Conservation (phyloP, 1,140 invertebrate genomes). For the Drosophila jambulina region DNA sequence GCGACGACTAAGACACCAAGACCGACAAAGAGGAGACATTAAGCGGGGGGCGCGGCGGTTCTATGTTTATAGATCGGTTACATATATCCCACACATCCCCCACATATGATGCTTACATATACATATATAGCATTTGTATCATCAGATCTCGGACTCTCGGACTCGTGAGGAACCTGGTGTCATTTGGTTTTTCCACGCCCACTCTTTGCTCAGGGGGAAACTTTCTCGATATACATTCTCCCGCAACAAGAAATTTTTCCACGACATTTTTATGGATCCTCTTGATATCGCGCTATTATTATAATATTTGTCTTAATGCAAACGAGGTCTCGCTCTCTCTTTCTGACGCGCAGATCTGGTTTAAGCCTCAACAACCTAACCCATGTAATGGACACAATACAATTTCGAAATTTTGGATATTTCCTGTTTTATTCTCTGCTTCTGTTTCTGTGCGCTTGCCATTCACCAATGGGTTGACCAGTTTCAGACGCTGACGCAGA, state of each 20-base stretch:
- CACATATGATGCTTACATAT: conserved; percentile 20
- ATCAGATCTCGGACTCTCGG: conserved; percentile 7
- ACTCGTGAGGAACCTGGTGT: conserved; percentile 1
- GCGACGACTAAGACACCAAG: conserved; percentile 38
- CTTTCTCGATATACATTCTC: conserved; percentile 27
- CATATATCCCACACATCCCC: conserved; percentile 26
- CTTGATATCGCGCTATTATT: conserved; percentile 11
- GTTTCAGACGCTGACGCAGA: conserved; percentile 52
- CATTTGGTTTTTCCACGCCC: conserved; percentile 33
- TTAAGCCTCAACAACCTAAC: conserved; percentile 6
- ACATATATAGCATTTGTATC: conserved; percentile 16
- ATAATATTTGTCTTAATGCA: conserved; percentile 20
- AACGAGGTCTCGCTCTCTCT: conserved; percentile 11
- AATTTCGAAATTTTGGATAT: conserved; percentile 37
- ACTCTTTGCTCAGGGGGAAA: conserved; percentile 7
- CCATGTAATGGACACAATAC: conserved; percentile 43
- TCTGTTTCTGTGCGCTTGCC: conserved; percentile 11
- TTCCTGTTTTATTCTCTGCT: conserved; percentile 32
- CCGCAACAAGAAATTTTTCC: conserved; percentile 31
- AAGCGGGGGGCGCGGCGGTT: conserved; percentile 12
- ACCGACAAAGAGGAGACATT: not conserved
- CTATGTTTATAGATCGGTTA: conserved; percentile 50
- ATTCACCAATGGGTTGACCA: conserved; percentile 53
- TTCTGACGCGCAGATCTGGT: conserved; percentile 26
- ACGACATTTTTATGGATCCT: conserved; percentile 30